phyloP scores from a whole-genome alignment of 2,113 vertebrate species.

The Laterallus jamaicensis region DNA sequence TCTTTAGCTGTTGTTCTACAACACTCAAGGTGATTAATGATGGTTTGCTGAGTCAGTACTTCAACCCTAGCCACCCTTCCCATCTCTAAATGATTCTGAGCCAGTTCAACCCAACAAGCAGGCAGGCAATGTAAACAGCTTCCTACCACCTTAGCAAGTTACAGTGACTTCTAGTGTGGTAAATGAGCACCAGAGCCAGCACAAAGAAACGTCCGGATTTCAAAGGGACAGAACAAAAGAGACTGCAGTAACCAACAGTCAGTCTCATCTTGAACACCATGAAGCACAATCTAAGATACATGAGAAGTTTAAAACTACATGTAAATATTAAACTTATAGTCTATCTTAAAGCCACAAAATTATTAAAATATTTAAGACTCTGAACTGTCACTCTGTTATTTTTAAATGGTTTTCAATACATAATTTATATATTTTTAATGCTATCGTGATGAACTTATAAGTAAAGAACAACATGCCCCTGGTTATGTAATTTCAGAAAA shows the following conservation, averaged over 20 bases:
- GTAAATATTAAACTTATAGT: not conserved
- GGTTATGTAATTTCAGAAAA: not conserved
- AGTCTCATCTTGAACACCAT: not conserved
- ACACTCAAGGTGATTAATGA: not conserved
- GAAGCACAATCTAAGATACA: not conserved
- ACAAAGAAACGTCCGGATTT: not conserved
- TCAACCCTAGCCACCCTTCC: not conserved
- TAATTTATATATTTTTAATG: not conserved
- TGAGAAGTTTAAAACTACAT: not conserved
- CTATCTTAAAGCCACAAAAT: not conserved
- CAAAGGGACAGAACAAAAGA: not conserved
- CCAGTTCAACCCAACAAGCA: not conserved
- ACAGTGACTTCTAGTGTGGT: not conserved
- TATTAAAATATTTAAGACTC: not conserved
- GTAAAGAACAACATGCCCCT: not conserved
- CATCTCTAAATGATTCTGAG: not conserved
- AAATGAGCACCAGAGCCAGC: not conserved
- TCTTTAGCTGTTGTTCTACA: not conserved
- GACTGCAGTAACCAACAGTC: not conserved
- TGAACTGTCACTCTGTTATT: not conserved
- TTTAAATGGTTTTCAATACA: not conserved
- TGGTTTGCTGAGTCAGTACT: not conserved
- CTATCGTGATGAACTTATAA: not conserved
- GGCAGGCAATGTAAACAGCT: not conserved
- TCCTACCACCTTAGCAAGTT: not conserved